These are phyloP conservation scores for Apus apus DNA, from an alignment of 2,113 vertebrate species.

Conservation along the genomic window DNA sequence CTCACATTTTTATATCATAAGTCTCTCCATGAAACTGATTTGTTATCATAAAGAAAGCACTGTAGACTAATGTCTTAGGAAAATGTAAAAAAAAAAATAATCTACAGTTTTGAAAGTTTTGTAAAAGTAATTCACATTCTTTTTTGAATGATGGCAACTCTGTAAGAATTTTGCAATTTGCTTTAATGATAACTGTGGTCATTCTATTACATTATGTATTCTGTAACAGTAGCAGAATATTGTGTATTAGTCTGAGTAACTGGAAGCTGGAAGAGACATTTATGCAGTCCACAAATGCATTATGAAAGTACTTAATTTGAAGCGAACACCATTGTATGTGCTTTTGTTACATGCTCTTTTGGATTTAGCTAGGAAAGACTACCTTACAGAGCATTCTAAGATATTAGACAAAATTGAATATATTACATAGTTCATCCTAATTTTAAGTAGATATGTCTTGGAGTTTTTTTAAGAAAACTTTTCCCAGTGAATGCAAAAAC, in stretches of 20 bases:
- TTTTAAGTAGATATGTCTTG: background rate
- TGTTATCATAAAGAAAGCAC: background rate
- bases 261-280: conserved; percentile 27
- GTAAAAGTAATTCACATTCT: background rate
- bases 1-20: background rate
- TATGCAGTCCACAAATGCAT: conserved; percentile 39
- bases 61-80: background rate
- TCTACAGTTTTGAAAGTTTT: background rate
- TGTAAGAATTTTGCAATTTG: background rate
- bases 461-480: background rate
- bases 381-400: background rate
- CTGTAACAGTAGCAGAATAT: background rate
- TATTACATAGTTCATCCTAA: background rate
- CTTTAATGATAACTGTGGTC: background rate
- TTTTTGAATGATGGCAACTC: background rate
- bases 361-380: conserved; percentile 10
- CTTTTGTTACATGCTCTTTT: conserved; percentile 14
- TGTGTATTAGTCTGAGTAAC: conserved; percentile 12
- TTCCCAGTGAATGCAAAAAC: background rate
- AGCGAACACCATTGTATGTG: conserved; percentile 13
- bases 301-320: conserved; percentile 53
- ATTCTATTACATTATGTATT: conserved; percentile 10
- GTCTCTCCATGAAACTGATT: background rate
- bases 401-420: conserved; percentile 10
- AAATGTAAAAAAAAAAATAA: background rate